Evolutionary conservation across 2,797 vertebrate species (phyloP).

Genomic region (Zalophus californianus): DNA sequence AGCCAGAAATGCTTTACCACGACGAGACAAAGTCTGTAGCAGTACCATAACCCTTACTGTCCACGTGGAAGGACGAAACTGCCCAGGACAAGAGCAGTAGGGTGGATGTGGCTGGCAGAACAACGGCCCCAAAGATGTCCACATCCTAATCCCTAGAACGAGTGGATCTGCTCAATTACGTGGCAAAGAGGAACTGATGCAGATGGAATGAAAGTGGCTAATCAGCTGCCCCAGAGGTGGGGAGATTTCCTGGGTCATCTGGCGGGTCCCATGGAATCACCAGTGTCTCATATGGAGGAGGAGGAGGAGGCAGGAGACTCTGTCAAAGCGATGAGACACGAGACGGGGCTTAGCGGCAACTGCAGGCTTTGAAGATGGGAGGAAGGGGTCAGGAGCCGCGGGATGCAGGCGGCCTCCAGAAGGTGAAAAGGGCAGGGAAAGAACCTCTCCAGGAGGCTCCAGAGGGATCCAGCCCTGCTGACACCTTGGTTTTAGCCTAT

Average conservation of each 20-base stretch:
- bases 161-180: neutral
- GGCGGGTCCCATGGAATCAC: neutral
- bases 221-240: neutral
- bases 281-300: neutral
- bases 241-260: neutral
- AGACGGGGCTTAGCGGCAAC: neutral
- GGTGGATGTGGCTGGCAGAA: neutral
- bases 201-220: neutral
- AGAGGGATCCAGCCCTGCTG: neutral
- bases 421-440: neutral
- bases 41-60: neutral
- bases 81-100: neutral
- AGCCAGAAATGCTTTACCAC: neutral
- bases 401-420: fast-evolving
- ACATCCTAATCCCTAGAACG: neutral
- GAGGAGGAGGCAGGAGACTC: neutral
- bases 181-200: neutral
- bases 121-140: neutral
- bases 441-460: neutral
- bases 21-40: neutral
- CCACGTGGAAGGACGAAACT: neutral
- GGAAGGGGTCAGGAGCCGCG: neutral
- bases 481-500: neutral
- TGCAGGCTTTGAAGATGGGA: neutral
- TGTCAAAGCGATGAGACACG: neutral